Percentiles rank a stretch among this genome's conserved stretches.
These are phyloP conservation scores for Druceiella hillmani DNA, from an alignment of 2,888 invertebrate genomes.

Conservation along the genomic window DNA sequence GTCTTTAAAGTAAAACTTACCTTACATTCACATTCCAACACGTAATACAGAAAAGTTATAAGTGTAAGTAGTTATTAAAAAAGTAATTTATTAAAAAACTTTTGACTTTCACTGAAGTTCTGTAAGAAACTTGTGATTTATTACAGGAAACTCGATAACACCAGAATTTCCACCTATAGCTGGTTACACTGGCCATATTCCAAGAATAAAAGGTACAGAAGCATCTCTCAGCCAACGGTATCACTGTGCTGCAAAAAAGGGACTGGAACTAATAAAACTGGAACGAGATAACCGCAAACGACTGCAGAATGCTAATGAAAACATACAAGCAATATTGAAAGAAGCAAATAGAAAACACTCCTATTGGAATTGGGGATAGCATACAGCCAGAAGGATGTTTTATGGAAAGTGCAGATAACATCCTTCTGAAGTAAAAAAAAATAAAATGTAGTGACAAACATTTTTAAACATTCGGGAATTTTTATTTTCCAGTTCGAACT, in stretches of 20 bases:
- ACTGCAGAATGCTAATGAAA: conserved; percentile 36
- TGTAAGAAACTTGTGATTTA: conserved; percentile 13
- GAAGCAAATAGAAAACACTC: conserved; percentile 42
- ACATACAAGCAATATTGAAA: conserved; percentile 39
- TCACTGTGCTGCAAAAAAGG: conserved; percentile 60
- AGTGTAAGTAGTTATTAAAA: too few species aligned
- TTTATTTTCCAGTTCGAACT: too few species aligned
- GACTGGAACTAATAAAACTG: conserved; percentile 53
- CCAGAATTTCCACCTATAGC: conserved; percentile 66
- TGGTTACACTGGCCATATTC: conserved; percentile 69
- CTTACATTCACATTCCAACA: too few species aligned
- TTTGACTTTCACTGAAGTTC: background rate
- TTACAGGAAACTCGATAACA: conserved; percentile 58
- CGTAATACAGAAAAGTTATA: too few species aligned
- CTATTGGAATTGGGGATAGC: conserved; percentile 52
- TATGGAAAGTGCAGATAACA: conserved; percentile 43
- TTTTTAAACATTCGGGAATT: background rate
- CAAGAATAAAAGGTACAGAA: conserved; percentile 60
- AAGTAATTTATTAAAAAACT: too few species aligned
- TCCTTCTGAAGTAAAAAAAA: conserved; percentile 44
- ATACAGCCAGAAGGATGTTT: conserved; percentile 52
- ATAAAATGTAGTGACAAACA: background rate
- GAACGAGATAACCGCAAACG: conserved; percentile 49
- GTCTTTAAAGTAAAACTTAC: too few species aligned
- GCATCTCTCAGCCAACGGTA: conserved; percentile 64